phyloP scores from a whole-genome alignment of 2,888 invertebrate genomes.

The Altica lythri region DNA sequence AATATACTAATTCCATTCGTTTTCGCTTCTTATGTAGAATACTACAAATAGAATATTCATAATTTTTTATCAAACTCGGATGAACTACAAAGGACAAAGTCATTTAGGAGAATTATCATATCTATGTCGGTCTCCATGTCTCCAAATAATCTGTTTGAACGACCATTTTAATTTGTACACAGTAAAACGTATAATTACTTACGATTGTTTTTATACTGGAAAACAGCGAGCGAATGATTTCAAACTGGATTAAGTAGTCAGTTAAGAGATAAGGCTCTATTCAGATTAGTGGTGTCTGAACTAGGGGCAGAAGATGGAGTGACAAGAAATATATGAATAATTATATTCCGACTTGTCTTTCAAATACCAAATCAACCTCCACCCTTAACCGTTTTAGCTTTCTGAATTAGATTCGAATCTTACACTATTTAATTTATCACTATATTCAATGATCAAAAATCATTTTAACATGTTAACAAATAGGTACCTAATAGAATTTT shows the following conservation, averaged over 20 bases:
- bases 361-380: slow-evolving; percentile 39
- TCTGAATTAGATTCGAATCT: slow-evolving; percentile 37
- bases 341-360: slow-evolving; percentile 45
- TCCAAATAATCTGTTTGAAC: slow-evolving; percentile 10
- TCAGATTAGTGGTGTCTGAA: slow-evolving; percentile 47
- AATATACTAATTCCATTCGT: too few species aligned
- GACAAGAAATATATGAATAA: slow-evolving; percentile 55
- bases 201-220: slow-evolving; percentile 18
- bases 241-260: slow-evolving; percentile 42
- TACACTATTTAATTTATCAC: too few species aligned
- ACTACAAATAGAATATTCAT: too few species aligned
- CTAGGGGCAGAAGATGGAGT: slow-evolving; percentile 36
- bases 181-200: slow-evolving; percentile 18
- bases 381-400: slow-evolving; percentile 31
- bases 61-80: too few species aligned
- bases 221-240: slow-evolving; percentile 40
- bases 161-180: slow-evolving; percentile 18
- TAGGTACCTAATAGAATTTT: too few species aligned
- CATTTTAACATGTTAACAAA: too few species aligned
- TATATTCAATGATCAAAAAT: too few species aligned
- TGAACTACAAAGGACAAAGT: slow-evolving; percentile 10
- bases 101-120: slow-evolving; percentile 18
- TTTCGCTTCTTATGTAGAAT: too few species aligned
- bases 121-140: slow-evolving; percentile 10
- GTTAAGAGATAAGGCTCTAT: slow-evolving; percentile 50